phyloP scores from a whole-genome alignment of 2,797 vertebrate species.

The Darevskia mixta region DNA sequence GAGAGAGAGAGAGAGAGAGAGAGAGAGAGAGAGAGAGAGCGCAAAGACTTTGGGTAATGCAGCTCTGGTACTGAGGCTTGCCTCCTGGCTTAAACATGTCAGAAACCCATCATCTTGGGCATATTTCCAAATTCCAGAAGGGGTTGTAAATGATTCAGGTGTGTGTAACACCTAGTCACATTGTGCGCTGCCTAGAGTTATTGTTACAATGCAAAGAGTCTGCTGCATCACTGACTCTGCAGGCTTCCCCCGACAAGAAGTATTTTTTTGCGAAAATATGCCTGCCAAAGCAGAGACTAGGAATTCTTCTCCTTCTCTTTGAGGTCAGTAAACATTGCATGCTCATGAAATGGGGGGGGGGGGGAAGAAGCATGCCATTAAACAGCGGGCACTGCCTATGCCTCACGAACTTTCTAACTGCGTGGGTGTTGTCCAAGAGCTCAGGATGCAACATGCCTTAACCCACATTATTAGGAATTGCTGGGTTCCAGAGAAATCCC shows the following conservation, averaged over 20 bases:
- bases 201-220: not conserved
- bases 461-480: not conserved
- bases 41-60: too few relatives aligned
- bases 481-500: conserved; percentile 47
- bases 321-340: not conserved
- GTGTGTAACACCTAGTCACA: not conserved
- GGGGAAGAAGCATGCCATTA: not conserved
- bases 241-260: not conserved
- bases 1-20: too few relatives aligned
- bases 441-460: not conserved
- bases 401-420: not conserved
- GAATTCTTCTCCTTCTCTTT: not conserved
- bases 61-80: not conserved
- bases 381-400: not conserved
- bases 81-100: not conserved
- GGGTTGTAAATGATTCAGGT: not conserved
- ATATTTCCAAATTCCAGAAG: too few relatives aligned
- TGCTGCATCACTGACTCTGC: not conserved
- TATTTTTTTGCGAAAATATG: too few relatives aligned
- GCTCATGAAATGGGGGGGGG: not conserved
- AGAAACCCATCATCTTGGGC: too few relatives aligned
- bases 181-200: not conserved
- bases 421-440: rapidly evolving
- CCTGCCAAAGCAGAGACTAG: not conserved
- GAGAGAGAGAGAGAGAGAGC: too few relatives aligned